phyloP scores from a whole-genome alignment of 2,797 vertebrate genomes.

The Rousettus madagascariensis region DNA sequence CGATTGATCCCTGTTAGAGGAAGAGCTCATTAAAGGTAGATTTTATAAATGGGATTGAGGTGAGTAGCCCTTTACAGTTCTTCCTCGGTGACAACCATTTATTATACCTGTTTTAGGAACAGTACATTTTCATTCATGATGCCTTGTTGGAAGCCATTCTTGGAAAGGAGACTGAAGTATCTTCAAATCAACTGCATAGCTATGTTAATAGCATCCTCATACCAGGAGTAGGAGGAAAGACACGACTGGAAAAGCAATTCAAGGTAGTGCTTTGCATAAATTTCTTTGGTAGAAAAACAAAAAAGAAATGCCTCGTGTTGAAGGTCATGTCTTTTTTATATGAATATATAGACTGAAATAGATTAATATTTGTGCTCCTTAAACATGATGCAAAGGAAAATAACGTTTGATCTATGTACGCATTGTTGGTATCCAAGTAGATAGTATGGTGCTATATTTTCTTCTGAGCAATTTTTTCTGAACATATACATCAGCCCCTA shows the following conservation, averaged over 20 bases:
- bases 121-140: constrained; percentile 99
- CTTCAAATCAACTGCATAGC: constrained; percentile 93
- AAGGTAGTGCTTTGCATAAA: constrained; percentile 85
- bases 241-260: constrained; percentile 97
- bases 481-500: not conserved
- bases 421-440: not conserved
- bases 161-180: constrained; percentile 96
- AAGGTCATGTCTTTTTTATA: not conserved
- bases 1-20: not conserved
- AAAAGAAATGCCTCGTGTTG: not conserved
- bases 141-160: constrained; percentile 97
- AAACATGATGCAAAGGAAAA: not conserved
- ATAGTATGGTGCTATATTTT: not conserved
- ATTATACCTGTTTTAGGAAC: constrained; percentile 88
- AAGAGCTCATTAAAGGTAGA: not conserved
- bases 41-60: not conserved
- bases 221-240: constrained; percentile 92
- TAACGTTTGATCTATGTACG: accelerated
- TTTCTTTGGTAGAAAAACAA: not conserved
- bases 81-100: not conserved
- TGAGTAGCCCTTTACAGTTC: accelerated
- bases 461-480: not conserved
- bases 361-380: not conserved
- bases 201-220: constrained; percentile 97
- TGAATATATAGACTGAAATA: not conserved